Base-by-base conservation (phyloP, 2,797 vertebrate genomes). In the Xenopus petersii region DNA sequence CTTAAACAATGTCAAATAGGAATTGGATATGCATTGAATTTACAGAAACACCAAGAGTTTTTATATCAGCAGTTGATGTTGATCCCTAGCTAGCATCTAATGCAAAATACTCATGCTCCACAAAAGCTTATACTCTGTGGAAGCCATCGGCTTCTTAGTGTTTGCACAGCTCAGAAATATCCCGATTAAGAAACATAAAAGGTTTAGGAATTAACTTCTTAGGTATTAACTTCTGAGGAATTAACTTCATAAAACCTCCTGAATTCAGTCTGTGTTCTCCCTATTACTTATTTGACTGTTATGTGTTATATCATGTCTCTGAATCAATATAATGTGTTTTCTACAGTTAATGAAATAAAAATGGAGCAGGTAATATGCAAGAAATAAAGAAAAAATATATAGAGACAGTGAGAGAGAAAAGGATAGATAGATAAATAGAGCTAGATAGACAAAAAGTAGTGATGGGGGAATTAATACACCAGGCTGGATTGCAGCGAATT, bases 181-280 rank as follows among this genome's bases (percentile, higher is more conserved):
- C 83, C 77, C 83, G 84, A 89, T 88, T 87, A 87, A 74, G 85
- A 86, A 86, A 87, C 71, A 82, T 84, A 86, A 89, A 89, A 87
- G 82, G 82, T 84, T 89, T 86, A 88, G 81, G 84, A 84, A 81
- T 87, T 86, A 89, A 85, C 84, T 84, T 83, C 87, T 88, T 88
- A 88, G 84, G 83, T 82, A 87, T 88, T 86, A 88, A 85, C 81
- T 82, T 85, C 85, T 86, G 84, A 88, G 83, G 84, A 87, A 84
- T 91, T 88, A 88, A 84, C 80, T 81, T 83, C 79, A 82, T 85
- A 88, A 88, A 80, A 79, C 74, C 67, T 77, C 64, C 83, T 73
- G 86, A 87, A 88, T 83, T 82, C 86, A 84, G 80, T 42, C 72
- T 82, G 81, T 86, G 72, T 83, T 60, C 73, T 83, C 73, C 21